Evolutionary conservation across 2,113 vertebrate genomes (phyloP).

Genomic region (Ailuropoda melanoleuca): DNA sequence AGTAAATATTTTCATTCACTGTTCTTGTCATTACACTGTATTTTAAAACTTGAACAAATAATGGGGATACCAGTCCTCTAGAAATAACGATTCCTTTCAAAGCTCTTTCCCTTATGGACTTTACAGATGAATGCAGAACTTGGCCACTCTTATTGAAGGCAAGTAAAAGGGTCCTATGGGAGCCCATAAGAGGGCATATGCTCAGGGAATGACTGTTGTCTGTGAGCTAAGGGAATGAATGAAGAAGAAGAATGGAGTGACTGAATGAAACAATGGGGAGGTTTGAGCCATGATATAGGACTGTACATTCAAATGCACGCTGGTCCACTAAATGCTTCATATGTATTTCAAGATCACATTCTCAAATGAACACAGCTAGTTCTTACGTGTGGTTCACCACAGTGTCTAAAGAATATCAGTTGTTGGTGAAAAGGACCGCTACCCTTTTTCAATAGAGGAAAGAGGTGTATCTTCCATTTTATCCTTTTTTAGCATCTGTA

Average conservation of each 20-base stretch:
- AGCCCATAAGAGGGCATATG: background rate
- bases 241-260: background rate
- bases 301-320: background rate
- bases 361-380: background rate
- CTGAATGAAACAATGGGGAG: background rate
- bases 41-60: constrained; percentile 26
- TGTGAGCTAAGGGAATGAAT: background rate
- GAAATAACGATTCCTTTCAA: background rate
- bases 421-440: background rate
- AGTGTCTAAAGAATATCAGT: background rate
- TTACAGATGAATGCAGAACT: background rate
- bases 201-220: background rate
- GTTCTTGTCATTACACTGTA: background rate
- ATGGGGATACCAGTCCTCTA: background rate
- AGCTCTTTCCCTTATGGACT: background rate
- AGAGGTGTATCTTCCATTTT: background rate
- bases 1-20: background rate
- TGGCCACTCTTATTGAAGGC: background rate
- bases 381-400: background rate
- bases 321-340: background rate
- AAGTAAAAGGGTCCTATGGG: background rate
- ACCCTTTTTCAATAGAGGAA: background rate
- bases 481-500: background rate
- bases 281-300: background rate
- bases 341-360: background rate